These are phyloP conservation scores for Bos taurus DNA, from an alignment of 2,113 vertebrate genomes.

Conservation along the genomic window ARS-UCD2.0 NC_037328.1:80683501-80684000, in stretches of 20 bases:
- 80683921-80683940: not conserved
- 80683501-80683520: not conserved
- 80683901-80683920: not conserved
- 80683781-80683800: not conserved
- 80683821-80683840: not conserved
- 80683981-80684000: not conserved
- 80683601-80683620: not conserved
- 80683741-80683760: not conserved
- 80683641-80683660: not conserved
- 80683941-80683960: not conserved
- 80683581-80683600: not conserved
- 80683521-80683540: not conserved
- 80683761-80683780: not conserved
- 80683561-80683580: not conserved
- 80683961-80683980: not conserved
- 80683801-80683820: not conserved
- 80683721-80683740: not conserved
- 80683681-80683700: not conserved
- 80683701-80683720: not conserved
- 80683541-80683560: not conserved
- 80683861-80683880: not conserved
- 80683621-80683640: not conserved
- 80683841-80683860: not conserved
- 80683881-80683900: not conserved
- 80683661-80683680: not conserved